phyloP scores from a whole-genome alignment of 2,888 invertebrate genomes.

The Pimpla rufipes region DNA sequence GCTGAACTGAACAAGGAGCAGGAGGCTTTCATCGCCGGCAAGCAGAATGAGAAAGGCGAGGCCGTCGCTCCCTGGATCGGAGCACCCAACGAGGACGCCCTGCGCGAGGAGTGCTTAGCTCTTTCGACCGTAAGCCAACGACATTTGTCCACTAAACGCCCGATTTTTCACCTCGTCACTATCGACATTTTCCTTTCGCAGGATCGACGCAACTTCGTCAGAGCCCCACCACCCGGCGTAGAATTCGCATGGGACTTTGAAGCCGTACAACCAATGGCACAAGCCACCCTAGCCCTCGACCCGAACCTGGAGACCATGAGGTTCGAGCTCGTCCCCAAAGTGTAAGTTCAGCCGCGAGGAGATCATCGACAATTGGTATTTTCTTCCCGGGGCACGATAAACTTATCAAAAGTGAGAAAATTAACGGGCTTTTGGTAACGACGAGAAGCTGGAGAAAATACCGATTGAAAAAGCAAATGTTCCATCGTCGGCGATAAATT shows the following conservation, averaged over 20 bases:
- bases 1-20: slow-evolving; percentile 99
- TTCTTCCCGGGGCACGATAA: not conserved
- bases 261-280: slow-evolving; percentile 96
- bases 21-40: slow-evolving; percentile 97
- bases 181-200: slow-evolving; percentile 80
- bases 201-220: slow-evolving; percentile 98
- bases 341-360: slow-evolving; percentile 89
- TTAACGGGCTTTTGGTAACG: not conserved
- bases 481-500: not conserved
- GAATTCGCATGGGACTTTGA: slow-evolving; percentile 98
- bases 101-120: slow-evolving; percentile 98
- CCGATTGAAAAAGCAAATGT: not conserved
- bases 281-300: slow-evolving; percentile 97
- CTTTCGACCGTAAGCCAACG: slow-evolving; percentile 91
- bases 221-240: slow-evolving; percentile 97
- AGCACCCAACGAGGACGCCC: slow-evolving; percentile 96
- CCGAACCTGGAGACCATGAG: slow-evolving; percentile 99
- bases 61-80: slow-evolving; percentile 97
- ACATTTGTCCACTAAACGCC: slow-evolving; percentile 30
- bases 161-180: not conserved
- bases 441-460: not conserved
- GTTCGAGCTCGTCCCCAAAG: slow-evolving; percentile 99
- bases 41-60: slow-evolving; percentile 90
- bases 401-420: not conserved
- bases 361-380: not conserved